Base-by-base conservation (phyloP, 92 coral and sea anemone genomes). In the Heliopora coerulea region DNA sequence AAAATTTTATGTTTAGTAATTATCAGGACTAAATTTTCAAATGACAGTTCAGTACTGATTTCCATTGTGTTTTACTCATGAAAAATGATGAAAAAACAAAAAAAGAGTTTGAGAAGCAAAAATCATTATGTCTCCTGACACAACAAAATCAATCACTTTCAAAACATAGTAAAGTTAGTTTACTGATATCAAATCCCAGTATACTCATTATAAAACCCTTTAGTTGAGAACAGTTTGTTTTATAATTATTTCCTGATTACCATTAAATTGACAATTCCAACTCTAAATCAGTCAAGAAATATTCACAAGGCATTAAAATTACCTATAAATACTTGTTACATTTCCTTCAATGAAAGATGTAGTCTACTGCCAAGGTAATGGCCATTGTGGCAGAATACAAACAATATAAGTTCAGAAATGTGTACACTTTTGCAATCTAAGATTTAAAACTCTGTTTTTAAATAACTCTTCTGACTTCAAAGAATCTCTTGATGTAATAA, bases 401-500 rank as follows among this genome's bases (percentile, higher is more conserved):
- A 11, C n/a, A 6, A 3, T 46, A n/a, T 15, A 8, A 46, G 52
- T 46, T 46, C n/a, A 46, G 10, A 46, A 15, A 7, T 6, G 15
- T 8, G 52, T 37, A 37, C 52, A 46, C 2, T 46, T 6, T 3
- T 8, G n/a, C 15, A 46, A 46, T 46, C 52, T 46, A 2, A 8
- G 15, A 46, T 46, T 46, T 46, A 8, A 46, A 46, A 46, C 52
- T 46, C n/a, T 46, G 52, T 15, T 46, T 28, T 29, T 54, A 70
- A 3, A 70, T 70, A 52, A 70, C 63, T 70, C 77, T 70, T 54
- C 63, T 70, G 28, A 70, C 77, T 70, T 70, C 77, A 37, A 70
- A 70, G 62, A 70, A 70, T 50, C 77, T 31, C 39, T 54, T 70
- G 63, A 70, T 70, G 77, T 70, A 70, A 41, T 52, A 70, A 20